Percentiles rank a stretch among this genome's conserved stretches.
Evolutionary conservation across 2,888 invertebrate genomes (phyloP).

Genomic region (Hypomecis atomaria): DNA sequence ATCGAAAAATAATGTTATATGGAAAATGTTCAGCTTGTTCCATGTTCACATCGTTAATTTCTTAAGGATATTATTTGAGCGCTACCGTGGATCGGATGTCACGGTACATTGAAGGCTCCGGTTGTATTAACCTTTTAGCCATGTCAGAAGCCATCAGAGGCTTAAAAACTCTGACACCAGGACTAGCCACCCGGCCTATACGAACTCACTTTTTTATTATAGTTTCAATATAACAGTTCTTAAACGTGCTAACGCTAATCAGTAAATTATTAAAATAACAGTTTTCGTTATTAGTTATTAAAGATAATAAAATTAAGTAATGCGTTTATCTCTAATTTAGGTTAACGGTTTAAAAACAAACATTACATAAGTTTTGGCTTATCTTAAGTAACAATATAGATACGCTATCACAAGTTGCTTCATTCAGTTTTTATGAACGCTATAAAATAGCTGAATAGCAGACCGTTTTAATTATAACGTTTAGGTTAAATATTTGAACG

Average conservation of each 20-base stretch:
- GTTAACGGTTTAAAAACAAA: constrained; percentile 2
- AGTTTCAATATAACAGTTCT: background rate
- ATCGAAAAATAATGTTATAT: no score
- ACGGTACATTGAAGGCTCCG: no score
- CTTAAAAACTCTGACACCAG: no score
- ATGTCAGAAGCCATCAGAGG: no score
- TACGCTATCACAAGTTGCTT: constrained; percentile 21
- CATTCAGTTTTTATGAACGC: constrained; percentile 17
- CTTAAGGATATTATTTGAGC: no score
- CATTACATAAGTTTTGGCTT: constrained; percentile 12
- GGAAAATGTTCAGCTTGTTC: no score
- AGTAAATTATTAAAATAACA: background rate
- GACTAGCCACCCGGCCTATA: no score
- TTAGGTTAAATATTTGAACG: constrained; percentile 21
- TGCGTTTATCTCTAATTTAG: background rate
- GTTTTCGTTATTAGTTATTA: background rate
- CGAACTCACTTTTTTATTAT: no score
- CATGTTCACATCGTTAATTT: no score
- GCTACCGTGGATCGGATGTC: no score
- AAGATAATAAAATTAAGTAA: background rate
- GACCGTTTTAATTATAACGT: constrained; percentile 13
- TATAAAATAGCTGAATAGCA: constrained; percentile 14
- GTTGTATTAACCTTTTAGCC: no score
- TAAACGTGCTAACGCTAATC: background rate
- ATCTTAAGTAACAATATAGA: constrained; percentile 24